Evolutionary conservation across 2,888 invertebrate species (phyloP).

Genomic region (Apamea anceps): DNA sequence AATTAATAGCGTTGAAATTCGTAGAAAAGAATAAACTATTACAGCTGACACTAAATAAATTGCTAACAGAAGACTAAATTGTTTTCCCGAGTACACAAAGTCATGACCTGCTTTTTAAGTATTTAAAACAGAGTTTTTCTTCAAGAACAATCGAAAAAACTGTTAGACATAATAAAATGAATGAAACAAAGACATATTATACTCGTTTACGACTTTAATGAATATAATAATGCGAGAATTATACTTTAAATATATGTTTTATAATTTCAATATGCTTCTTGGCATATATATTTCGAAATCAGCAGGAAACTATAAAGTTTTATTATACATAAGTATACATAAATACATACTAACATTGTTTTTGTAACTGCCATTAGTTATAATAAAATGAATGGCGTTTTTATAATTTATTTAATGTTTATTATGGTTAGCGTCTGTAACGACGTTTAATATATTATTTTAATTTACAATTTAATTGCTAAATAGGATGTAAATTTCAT

Average conservation of each 20-base stretch:
- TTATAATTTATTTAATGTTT: conserved; percentile 53
- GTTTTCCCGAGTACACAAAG: conserved; percentile 36
- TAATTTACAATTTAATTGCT: conserved; percentile 47
- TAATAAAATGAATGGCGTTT: conserved; percentile 52
- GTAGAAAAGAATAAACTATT: conserved; percentile 52
- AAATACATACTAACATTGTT: conserved; percentile 65
- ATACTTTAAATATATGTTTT: conserved; percentile 54
- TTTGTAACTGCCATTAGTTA: conserved; percentile 51
- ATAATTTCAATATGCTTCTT: conserved; percentile 50
- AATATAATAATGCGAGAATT: conserved; percentile 62
- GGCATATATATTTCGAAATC: conserved; percentile 60
- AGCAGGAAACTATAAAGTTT: conserved; percentile 67
- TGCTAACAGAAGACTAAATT: conserved; percentile 49
- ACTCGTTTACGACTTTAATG: conserved; percentile 50
- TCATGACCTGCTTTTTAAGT: conserved; percentile 53
- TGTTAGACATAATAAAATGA: conserved; percentile 27
- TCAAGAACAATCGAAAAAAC: conserved; percentile 34
- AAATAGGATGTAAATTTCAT: conserved; percentile 44
- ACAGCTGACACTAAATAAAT: conserved; percentile 51
- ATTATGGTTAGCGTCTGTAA: conserved; percentile 53
- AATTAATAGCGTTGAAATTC: conserved; percentile 42
- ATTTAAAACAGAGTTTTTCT: conserved; percentile 25
- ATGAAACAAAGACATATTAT: conserved; percentile 61
- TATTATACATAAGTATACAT: conserved; percentile 59
- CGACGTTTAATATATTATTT: conserved; percentile 51